Evolutionary conservation across 2,888 invertebrate species (phyloP).

Genomic region (Watsonalla cultraria): DNA sequence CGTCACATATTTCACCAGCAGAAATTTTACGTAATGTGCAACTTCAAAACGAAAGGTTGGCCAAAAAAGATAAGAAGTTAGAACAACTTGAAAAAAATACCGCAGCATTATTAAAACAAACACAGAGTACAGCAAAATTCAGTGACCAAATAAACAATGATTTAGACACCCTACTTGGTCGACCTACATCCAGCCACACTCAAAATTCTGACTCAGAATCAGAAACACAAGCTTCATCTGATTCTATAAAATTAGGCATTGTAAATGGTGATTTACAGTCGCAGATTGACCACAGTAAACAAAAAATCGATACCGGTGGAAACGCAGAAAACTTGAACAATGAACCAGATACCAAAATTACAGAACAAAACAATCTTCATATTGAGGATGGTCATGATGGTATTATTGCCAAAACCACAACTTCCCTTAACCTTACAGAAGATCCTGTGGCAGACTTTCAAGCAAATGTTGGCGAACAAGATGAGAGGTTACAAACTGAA

Average conservation of each 20-base stretch:
- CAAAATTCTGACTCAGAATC: conserved; percentile 4
- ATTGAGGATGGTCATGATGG: neutral
- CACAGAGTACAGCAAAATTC: conserved; percentile 26
- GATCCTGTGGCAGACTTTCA: conserved; percentile 22
- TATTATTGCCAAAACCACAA: too few species aligned
- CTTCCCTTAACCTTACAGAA: neutral
- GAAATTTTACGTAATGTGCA: conserved; percentile 41
- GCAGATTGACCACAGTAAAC: neutral
- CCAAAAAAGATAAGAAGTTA: conserved; percentile 38
- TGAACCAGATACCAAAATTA: conserved; percentile 3
- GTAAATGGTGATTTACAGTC: neutral
- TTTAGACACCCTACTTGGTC: conserved; percentile 34
- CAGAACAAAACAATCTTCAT: too few species aligned
- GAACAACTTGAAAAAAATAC: conserved; percentile 36
- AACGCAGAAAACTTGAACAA: conserved; percentile 4
- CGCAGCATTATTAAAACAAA: conserved; percentile 27
- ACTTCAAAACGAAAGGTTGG: conserved; percentile 34
- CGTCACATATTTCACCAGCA: conserved; percentile 27
- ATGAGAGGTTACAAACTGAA: conserved; percentile 38
- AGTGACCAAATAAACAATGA: conserved; percentile 32
- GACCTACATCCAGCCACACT: conserved; percentile 24
- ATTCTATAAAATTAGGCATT: conserved; percentile 2
- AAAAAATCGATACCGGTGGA: neutral
- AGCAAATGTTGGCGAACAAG: conserved; percentile 29
- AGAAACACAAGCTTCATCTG: neutral